phyloP scores from a whole-genome alignment of 2,888 invertebrate genomes.

The Ornithoptera priamus region DNA sequence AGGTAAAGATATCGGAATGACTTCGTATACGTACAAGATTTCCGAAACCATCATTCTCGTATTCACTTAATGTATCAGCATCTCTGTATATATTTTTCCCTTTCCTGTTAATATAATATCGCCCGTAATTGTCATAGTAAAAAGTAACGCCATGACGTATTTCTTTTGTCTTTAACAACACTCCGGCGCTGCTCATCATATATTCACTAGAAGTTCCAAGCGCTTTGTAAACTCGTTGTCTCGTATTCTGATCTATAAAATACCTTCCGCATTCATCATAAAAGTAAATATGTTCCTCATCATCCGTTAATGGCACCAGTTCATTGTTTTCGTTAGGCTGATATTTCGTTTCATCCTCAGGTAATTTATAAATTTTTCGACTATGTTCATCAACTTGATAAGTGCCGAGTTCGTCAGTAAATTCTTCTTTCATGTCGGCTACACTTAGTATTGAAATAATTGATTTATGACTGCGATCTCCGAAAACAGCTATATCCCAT shows the following conservation, averaged over 20 bases:
- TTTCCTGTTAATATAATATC: conserved; percentile 62
- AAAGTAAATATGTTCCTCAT: conserved; percentile 58
- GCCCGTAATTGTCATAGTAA: conserved; percentile 68
- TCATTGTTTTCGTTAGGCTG: conserved; percentile 64
- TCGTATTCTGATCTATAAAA: conserved; percentile 54
- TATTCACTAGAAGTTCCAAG: conserved; percentile 65
- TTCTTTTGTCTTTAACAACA: conserved; percentile 65
- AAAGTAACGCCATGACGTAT: conserved; percentile 58
- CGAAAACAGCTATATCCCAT: conserved; percentile 66
- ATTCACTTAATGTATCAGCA: conserved; percentile 61
- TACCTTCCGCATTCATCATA: conserved; percentile 74
- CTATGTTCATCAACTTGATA: conserved; percentile 63
- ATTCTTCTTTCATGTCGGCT: conserved; percentile 62
- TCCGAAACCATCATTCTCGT: conserved; percentile 72
- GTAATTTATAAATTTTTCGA: conserved; percentile 65
- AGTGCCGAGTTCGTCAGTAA: conserved; percentile 62
- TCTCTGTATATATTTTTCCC: conserved; percentile 72
- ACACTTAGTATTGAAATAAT: conserved; percentile 69
- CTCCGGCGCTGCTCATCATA: conserved; percentile 66
- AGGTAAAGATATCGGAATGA: conserved; percentile 57
- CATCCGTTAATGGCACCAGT: conserved; percentile 64
- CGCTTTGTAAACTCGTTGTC: conserved; percentile 67
- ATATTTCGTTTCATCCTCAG: conserved; percentile 53
- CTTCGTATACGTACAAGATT: conserved; percentile 71
- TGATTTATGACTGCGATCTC: conserved; percentile 59